phyloP scores from a whole-genome alignment of 1,140 invertebrate genomes.

The Drosophila navojoa region DNA sequence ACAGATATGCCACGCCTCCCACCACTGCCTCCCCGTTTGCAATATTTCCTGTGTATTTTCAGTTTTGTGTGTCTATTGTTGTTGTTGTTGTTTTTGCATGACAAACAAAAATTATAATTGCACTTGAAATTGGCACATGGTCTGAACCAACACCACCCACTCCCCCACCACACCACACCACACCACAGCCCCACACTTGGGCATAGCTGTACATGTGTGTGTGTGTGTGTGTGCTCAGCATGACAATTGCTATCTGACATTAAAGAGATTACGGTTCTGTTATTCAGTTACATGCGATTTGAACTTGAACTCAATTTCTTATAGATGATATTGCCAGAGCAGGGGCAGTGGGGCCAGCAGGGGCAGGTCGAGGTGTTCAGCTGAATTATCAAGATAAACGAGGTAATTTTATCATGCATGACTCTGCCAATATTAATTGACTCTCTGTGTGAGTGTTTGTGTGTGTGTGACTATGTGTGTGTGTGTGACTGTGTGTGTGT shows the following conservation, averaged over 20 bases:
- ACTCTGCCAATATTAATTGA: not conserved
- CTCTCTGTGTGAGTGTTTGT: not conserved
- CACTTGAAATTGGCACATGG: slow-evolving; percentile 72
- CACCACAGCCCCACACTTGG: too few species aligned
- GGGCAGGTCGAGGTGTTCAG: not conserved
- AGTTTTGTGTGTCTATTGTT: slow-evolving; percentile 52
- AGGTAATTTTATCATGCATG: not conserved
- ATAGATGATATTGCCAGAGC: slow-evolving; percentile 2
- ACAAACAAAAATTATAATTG: slow-evolving; percentile 81
- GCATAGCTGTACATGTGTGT: not conserved
- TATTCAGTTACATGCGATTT: slow-evolving; percentile 2
- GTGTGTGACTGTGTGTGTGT: not conserved
- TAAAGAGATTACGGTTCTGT: slow-evolving; percentile 25
- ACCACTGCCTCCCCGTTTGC: not conserved
- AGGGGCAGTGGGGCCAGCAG: not conserved
- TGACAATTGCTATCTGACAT: slow-evolving; percentile 41
- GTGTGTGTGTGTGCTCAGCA: slow-evolving; percentile 9
- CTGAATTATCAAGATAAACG: slow-evolving; percentile 17
- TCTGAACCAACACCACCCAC: too few species aligned
- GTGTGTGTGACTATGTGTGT: not conserved
- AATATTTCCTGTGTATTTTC: slow-evolving; percentile 52
- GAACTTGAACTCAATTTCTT: slow-evolving; percentile 37
- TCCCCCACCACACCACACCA: too few species aligned
- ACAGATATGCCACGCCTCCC: not conserved
- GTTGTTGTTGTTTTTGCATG: slow-evolving; percentile 55